Conservation (phyloP, 2,888 invertebrate species). For the Lepidochrysops patricia region DNA sequence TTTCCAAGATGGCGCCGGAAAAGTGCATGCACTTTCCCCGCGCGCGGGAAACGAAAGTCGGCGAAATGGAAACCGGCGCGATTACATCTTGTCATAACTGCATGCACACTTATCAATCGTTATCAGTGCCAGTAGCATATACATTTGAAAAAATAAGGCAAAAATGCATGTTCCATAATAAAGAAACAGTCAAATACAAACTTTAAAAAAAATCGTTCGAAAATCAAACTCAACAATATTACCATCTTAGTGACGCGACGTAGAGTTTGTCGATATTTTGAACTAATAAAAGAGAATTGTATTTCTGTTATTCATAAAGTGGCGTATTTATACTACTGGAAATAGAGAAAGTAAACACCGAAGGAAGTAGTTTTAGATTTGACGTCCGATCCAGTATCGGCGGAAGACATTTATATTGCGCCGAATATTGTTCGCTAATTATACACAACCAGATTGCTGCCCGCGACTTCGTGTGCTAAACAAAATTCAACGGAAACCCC, state of each 20-base stretch:
- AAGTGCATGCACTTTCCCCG: constrained; percentile 69
- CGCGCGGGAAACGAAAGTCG: constrained; percentile 68
- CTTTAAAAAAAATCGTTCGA: not conserved
- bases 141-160: not conserved
- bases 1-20: constrained; percentile 67
- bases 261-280: not conserved
- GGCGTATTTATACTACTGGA: not conserved
- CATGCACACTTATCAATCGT: not conserved
- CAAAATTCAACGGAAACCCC: not conserved
- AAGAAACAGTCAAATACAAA: too few species aligned
- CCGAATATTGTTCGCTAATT: constrained; percentile 3
- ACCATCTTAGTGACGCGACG: not conserved
- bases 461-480: constrained; percentile 16
- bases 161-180: too few species aligned
- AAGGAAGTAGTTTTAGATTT: not conserved
- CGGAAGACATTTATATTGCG: not conserved
- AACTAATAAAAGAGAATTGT: not conserved
- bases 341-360: not conserved
- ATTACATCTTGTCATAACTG: constrained; percentile 45
- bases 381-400: not conserved
- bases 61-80: constrained; percentile 68
- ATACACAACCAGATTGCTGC: constrained; percentile 7
- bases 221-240: not conserved
- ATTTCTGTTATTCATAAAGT: not conserved
- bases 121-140: not conserved